Conservation (phyloP, 2,888 invertebrate species). For the Glaucopsyche alexis region DNA sequence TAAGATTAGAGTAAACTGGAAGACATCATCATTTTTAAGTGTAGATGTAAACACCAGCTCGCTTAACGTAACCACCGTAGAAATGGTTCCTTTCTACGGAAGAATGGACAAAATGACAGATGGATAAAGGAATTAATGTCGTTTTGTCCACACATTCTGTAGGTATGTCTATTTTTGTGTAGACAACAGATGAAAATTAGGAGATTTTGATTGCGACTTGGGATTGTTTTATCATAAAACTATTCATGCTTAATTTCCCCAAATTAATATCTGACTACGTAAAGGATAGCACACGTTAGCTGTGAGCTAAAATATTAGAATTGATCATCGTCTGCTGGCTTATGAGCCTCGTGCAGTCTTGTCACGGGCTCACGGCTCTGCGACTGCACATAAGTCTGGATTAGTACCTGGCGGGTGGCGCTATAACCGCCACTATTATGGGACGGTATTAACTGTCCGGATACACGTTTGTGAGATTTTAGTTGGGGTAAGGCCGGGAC, state of each 20-base stretch:
- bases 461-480: background rate
- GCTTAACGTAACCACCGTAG: too few relatives aligned
- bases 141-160: too few relatives aligned
- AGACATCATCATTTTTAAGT: too few relatives aligned
- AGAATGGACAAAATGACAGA: too few relatives aligned
- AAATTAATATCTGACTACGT: background rate
- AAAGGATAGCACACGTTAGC: background rate
- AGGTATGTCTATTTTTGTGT: too few relatives aligned
- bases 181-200: too few relatives aligned
- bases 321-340: background rate
- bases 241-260: background rate
- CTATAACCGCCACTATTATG: background rate
- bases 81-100: too few relatives aligned
- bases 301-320: conserved; percentile 4
- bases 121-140: too few relatives aligned
- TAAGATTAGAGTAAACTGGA: too few relatives aligned
- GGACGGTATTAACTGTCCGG: background rate
- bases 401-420: conserved; percentile 1
- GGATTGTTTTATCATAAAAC: too few relatives aligned
- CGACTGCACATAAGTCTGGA: conserved; percentile 27
- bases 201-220: too few relatives aligned
- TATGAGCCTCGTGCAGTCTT: conserved; percentile 22
- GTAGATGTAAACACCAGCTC: too few relatives aligned
- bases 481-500: background rate
- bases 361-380: conserved; percentile 13